A percentile compares a stretch with the other conserved stretches of the same genome.
These are phyloP conservation scores for Microcebus ravelobensis DNA, from an alignment of 2,113 vertebrate species.

Conservation along the genomic window DNA sequence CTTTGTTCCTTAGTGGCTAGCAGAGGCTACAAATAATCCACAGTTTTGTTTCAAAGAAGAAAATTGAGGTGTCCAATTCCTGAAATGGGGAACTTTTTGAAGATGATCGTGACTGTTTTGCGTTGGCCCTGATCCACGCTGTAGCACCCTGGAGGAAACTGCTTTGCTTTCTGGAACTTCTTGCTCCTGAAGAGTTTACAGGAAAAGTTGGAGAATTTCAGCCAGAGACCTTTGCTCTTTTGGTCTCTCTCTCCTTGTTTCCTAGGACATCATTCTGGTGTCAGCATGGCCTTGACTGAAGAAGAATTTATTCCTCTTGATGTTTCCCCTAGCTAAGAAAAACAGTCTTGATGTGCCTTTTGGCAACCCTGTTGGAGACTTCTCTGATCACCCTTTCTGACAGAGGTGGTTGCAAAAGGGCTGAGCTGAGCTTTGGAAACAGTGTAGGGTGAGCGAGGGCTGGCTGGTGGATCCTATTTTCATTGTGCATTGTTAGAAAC, in stretches of 20 bases:
- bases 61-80: not conserved
- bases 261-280: constrained; percentile 62
- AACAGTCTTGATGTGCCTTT: constrained; percentile 44
- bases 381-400: not conserved
- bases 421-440: not conserved
- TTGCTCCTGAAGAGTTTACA: constrained; percentile 38
- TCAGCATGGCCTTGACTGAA: constrained; percentile 71
- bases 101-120: not conserved
- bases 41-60: constrained; percentile 39
- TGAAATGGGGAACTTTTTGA: not conserved
- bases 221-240: constrained; percentile 55
- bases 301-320: constrained; percentile 60
- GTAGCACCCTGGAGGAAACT: not conserved
- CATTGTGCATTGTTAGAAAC: not conserved
- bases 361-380: not conserved
- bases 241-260: not conserved
- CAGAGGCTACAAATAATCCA: constrained; percentile 11
- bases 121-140: not conserved
- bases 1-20: not conserved
- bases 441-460: not conserved
- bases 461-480: not conserved
- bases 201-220: constrained; percentile 35
- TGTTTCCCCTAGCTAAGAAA: constrained; percentile 50
- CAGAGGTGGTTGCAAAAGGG: not conserved
- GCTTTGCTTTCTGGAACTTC: constrained; percentile 36